phyloP scores from a whole-genome alignment of 2,797 vertebrate species.

The Petrocephalus schoutedeni region DNA sequence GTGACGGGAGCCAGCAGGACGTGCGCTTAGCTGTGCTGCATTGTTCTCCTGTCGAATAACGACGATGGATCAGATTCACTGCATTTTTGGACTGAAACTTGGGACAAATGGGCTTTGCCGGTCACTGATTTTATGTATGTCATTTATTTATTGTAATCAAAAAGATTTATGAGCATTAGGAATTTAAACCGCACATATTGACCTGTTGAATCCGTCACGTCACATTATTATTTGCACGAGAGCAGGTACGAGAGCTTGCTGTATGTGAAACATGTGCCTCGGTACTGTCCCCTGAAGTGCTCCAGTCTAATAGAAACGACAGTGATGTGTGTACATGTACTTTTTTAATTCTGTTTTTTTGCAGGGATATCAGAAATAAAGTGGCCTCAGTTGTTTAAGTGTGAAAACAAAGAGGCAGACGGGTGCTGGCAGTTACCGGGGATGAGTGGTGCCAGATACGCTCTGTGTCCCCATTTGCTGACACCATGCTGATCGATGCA shows the following conservation, averaged over 20 bases:
- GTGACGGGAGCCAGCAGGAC: background rate
- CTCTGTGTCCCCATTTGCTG: slow-evolving; percentile 56
- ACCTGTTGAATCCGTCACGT: background rate
- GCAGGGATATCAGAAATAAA: background rate
- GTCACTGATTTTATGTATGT: background rate
- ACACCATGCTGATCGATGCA: slow-evolving; percentile 52
- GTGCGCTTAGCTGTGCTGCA: background rate
- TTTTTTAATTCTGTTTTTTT: background rate
- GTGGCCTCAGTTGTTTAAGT: background rate
- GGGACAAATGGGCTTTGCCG: background rate
- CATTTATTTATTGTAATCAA: background rate
- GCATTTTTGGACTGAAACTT: background rate
- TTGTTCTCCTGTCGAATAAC: background rate
- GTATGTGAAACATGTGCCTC: background rate
- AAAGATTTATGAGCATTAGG: background rate
- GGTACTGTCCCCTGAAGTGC: slow-evolving; percentile 12
- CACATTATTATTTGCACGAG: background rate
- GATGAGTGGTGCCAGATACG: slow-evolving; percentile 8
- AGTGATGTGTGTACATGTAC: background rate
- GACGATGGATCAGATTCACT: background rate
- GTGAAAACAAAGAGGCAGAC: too few species aligned
- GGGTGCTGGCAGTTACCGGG: too few species aligned
- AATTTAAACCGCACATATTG: background rate
- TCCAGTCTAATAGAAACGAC: slow-evolving; percentile 7
- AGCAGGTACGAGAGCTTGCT: background rate